Evolutionary conservation across 2,113 vertebrate species (phyloP).

Genomic region (Psittacara wagleri): DNA sequence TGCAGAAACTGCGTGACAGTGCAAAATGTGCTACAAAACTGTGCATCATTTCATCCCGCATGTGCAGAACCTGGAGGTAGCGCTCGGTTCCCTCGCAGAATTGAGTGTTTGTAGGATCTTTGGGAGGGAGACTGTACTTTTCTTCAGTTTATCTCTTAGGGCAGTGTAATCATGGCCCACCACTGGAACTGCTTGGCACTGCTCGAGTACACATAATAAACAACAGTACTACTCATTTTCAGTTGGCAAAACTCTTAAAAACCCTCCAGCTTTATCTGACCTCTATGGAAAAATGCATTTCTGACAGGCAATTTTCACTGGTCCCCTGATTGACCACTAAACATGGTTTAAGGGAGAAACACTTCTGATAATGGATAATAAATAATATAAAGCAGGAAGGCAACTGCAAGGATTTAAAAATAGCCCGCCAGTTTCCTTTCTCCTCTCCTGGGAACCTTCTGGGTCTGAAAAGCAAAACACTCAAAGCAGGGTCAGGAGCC

Average conservation of each 20-base stretch:
- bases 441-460: constrained; percentile 53
- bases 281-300: not conserved
- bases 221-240: not conserved
- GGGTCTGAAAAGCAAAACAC: constrained; percentile 67
- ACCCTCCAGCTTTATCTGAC: not conserved
- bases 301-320: not conserved
- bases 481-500: constrained; percentile 43
- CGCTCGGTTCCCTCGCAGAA: rapidly evolving
- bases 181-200: not conserved
- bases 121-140: not conserved
- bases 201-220: not conserved
- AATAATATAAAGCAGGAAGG: constrained; percentile 67
- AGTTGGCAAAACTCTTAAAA: not conserved
- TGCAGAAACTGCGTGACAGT: rapidly evolving
- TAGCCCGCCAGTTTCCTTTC: constrained; percentile 56
- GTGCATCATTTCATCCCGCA: rapidly evolving
- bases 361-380: constrained; percentile 65
- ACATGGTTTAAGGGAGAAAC: constrained; percentile 45
- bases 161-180: not conserved
- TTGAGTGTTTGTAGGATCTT: rapidly evolving
- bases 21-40: not conserved
- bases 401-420: constrained; percentile 53
- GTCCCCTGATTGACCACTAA: constrained; percentile 44
- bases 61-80: rapidly evolving
- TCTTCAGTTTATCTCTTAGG: not conserved